phyloP scores from a whole-genome alignment of 2,113 vertebrate genomes.

The Anguilla rostrata region DNA sequence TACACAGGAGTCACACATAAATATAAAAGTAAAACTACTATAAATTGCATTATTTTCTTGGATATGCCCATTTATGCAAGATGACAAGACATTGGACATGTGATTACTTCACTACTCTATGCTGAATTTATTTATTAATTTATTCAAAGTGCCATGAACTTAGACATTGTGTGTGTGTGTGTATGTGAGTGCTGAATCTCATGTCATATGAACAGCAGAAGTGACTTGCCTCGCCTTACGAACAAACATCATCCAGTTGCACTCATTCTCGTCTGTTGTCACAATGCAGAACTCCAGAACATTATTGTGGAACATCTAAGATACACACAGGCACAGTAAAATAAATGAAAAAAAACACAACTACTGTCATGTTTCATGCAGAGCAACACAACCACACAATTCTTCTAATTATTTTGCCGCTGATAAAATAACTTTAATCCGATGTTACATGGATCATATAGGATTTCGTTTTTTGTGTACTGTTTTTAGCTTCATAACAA shows the following conservation, averaged over 20 bases:
- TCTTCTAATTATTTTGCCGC: too few relatives aligned
- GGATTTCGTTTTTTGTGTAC: too few relatives aligned
- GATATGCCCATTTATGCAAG: too few relatives aligned
- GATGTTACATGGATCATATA: too few relatives aligned
- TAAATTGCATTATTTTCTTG: too few relatives aligned
- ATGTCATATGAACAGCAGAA: neutral
- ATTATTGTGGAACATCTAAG: conserved; percentile 87
- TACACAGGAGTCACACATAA: neutral
- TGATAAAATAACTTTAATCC: neutral
- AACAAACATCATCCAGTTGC: conserved; percentile 99
- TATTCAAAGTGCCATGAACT: neutral
- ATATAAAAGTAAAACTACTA: neutral
- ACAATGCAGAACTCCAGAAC: conserved; percentile 89
- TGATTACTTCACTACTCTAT: too few relatives aligned
- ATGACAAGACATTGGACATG: too few relatives aligned
- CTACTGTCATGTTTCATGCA: neutral
- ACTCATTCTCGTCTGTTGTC: conserved; percentile 90
- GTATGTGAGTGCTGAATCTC: neutral
- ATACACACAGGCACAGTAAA: conserved; percentile 15
- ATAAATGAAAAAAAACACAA: neutral
- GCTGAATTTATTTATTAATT: too few relatives aligned
- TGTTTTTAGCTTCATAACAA: neutral
- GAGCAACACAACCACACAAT: neutral
- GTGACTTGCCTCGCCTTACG: conserved; percentile 83
- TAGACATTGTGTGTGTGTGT: neutral